Conservation (phyloP, 2,113 vertebrate genomes). For the Microcebus jonahi region DNA sequence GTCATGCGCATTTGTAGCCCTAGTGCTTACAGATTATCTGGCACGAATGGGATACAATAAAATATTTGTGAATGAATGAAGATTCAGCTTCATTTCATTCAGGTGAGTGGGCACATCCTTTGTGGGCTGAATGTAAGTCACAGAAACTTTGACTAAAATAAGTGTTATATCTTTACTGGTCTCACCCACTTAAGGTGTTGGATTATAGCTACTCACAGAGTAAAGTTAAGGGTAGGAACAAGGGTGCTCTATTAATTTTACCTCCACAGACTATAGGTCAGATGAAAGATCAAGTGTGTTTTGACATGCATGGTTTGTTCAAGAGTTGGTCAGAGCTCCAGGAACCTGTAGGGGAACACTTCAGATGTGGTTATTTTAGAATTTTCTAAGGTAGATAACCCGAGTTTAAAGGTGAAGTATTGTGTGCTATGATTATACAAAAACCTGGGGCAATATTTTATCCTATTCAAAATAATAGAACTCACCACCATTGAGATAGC, state of each 20-base stretch:
- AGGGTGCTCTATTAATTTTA: not conserved
- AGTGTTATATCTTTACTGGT: not conserved
- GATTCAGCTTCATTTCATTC: not conserved
- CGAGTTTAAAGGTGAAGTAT: constrained; percentile 51
- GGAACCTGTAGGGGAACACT: not conserved
- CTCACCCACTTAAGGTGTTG: not conserved
- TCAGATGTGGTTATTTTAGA: constrained; percentile 37
- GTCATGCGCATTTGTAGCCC: not conserved
- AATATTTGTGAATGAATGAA: constrained; percentile 11
- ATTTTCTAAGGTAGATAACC: constrained; percentile 48
- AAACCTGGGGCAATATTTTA: constrained; percentile 63
- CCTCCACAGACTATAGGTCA: not conserved
- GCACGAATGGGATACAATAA: not conserved
- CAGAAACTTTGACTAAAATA: not conserved
- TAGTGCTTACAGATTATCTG: not conserved
- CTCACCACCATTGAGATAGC: constrained; percentile 15
- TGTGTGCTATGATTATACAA: constrained; percentile 25
- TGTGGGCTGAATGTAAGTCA: not conserved
- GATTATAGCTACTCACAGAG: not conserved
- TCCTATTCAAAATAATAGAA: constrained; percentile 67
- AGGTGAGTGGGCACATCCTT: not conserved
- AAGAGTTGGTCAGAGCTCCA: constrained; percentile 26
- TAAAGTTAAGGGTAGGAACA: not conserved
- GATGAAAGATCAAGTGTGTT: constrained; percentile 28
- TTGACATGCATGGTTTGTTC: constrained; percentile 1